These are phyloP conservation scores for Pristionchus maxplancki DNA, from an alignment of 2,888 invertebrate genomes.

Conservation along the genomic window DNA sequence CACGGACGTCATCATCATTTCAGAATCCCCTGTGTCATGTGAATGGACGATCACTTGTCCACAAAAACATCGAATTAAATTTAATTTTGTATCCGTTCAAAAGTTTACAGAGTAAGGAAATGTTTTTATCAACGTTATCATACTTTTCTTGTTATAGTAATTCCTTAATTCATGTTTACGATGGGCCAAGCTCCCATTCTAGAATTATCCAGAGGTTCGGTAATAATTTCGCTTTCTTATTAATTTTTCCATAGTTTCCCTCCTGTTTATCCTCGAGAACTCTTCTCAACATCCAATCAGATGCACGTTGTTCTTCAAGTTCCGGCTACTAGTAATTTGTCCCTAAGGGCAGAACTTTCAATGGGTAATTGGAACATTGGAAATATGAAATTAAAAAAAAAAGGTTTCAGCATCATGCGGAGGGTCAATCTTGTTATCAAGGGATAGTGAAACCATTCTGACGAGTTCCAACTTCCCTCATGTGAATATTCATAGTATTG, in stretches of 20 bases:
- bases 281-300: neutral
- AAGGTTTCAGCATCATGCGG: neutral
- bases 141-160: neutral
- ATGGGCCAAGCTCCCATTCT: neutral
- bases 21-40: neutral
- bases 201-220: neutral
- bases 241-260: neutral
- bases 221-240: neutral
- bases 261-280: neutral
- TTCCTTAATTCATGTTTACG: neutral
- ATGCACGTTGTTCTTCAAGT: neutral
- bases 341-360: neutral
- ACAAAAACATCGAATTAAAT: neutral
- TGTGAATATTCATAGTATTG: neutral
- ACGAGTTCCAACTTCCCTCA: slow-evolving; percentile 5
- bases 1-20: neutral
- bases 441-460: neutral
- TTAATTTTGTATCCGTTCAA: neutral
- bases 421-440: neutral
- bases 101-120: neutral
- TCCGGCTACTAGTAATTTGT: neutral
- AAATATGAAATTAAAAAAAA: neutral
- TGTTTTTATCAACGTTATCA: too few species aligned
- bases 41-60: neutral
- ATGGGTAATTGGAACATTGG: neutral